Evolutionary conservation across 2,888 invertebrate species (phyloP).

Genomic region (Acanthosepion pharaonis): DNA sequence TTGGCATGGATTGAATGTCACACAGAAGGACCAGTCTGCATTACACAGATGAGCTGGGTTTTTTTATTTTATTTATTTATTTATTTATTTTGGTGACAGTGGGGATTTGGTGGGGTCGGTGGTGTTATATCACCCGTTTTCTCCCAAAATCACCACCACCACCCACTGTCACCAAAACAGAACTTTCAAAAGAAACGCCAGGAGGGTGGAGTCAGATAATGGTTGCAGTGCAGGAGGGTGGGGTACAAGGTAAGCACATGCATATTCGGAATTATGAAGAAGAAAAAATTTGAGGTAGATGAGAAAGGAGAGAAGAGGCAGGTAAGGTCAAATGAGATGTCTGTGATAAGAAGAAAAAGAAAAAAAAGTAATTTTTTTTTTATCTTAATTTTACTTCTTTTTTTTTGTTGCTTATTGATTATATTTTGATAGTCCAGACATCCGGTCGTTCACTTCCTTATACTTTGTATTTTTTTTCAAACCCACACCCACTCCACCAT

Average conservation of each 20-base stretch:
- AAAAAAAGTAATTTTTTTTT: not conserved
- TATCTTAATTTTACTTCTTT: not conserved
- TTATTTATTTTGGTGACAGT: not conserved
- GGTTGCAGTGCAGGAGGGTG: not conserved
- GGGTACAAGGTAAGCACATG: not conserved
- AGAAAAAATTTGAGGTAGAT: not conserved
- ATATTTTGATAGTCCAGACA: not conserved
- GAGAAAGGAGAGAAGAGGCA: not conserved
- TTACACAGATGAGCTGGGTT: constrained; percentile 12
- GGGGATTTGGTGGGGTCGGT: not conserved
- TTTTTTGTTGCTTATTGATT: not conserved
- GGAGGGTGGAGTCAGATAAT: not conserved
- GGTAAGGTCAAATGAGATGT: not conserved
- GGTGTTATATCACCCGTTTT: not conserved
- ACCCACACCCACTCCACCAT: not conserved
- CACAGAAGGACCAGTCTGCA: not conserved
- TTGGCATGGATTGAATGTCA: constrained; percentile 1
- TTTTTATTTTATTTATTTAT: too few species aligned
- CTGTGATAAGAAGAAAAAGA: not conserved
- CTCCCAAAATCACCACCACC: not conserved
- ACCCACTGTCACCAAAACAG: not conserved
- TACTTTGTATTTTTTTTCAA: not conserved
- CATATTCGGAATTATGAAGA: not conserved
- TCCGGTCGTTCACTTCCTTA: not conserved
- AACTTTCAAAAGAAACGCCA: not conserved